Percentiles rank a stretch among this genome's conserved stretches.
Evolutionary conservation across 92 coral and sea anemone genomes (phyloP).

Genomic region (Palythoa caribaeorum): DNA sequence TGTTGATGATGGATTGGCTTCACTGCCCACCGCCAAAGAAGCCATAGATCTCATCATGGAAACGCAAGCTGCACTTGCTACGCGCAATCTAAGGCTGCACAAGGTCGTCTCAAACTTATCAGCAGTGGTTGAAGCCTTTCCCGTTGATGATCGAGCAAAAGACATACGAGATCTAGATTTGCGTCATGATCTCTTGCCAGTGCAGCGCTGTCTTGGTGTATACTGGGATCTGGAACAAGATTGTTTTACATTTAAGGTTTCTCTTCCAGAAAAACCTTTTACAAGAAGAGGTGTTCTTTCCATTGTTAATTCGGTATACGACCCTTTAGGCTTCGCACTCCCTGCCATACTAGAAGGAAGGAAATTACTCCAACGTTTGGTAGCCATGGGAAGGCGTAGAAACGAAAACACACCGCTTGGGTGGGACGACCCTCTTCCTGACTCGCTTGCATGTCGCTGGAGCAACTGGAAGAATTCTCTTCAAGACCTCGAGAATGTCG

Average conservation of each 20-base stretch:
- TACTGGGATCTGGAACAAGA: too few species aligned
- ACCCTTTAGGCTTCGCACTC: constrained; percentile 35
- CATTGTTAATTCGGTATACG: constrained; percentile 39
- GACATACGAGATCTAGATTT: neutral
- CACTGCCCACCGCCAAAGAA: neutral
- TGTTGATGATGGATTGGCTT: neutral
- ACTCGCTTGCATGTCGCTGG: neutral
- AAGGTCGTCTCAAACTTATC: constrained; percentile 41
- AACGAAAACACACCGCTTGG: constrained; percentile 30
- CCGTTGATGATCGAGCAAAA: neutral
- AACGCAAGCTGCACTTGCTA: neutral
- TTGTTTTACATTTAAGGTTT: too few species aligned
- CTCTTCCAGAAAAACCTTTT: neutral
- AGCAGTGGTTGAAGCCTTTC: neutral
- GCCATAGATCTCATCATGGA: neutral
- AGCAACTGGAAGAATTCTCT: too few species aligned
- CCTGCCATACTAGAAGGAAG: constrained; percentile 57
- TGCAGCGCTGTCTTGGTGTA: too few species aligned
- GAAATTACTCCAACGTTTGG: constrained; percentile 51
- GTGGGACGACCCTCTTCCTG: constrained; percentile 59
- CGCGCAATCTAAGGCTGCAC: constrained; percentile 21
- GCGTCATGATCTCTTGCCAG: neutral
- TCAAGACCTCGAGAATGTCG: neutral
- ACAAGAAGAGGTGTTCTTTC: constrained; percentile 45
- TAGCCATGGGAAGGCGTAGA: constrained; percentile 37